A percentile compares a stretch with the other conserved stretches of the same genome.
phyloP scores from a whole-genome alignment of 2,888 invertebrate genomes.

The Ptilodon capucinus region DNA sequence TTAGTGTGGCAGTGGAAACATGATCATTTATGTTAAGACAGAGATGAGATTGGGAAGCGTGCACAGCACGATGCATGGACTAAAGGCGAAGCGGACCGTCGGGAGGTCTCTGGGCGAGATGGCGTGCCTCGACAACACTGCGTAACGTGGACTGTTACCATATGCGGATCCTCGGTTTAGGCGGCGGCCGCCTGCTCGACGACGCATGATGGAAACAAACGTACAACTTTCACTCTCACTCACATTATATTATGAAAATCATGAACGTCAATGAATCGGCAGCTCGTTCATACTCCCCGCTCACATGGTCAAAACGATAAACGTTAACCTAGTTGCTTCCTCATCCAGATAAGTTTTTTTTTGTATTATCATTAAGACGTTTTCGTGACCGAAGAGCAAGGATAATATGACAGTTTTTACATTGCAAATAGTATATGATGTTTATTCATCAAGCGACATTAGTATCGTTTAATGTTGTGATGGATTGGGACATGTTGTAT shows the following conservation, averaged over 20 bases:
- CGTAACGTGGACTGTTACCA: conserved; percentile 85
- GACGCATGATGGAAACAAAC: conserved; percentile 82
- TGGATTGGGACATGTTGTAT: neutral
- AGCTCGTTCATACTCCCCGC: conserved; percentile 18
- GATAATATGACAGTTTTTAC: conserved; percentile 8
- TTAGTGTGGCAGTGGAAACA: conserved; percentile 31
- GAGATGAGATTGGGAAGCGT: conserved; percentile 67
- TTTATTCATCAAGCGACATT: conserved; percentile 4
- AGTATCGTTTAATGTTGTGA: neutral
- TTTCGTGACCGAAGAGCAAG: conserved; percentile 24
- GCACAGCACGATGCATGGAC: conserved; percentile 75
- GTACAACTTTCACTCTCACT: conserved; percentile 56
- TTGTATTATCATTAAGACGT: conserved; percentile 22
- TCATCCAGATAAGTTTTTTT: neutral
- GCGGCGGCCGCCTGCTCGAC: conserved; percentile 89
- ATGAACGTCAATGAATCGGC: conserved; percentile 18
- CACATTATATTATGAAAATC: conserved; percentile 35
- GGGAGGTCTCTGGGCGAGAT: conserved; percentile 58
- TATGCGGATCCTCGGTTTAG: conserved; percentile 95
- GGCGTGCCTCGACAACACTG: conserved; percentile 64
- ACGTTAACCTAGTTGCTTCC: neutral
- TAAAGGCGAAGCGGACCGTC: conserved; percentile 70
- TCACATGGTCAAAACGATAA: conserved; percentile 21
- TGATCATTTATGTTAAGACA: conserved; percentile 35
- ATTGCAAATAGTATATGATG: conserved; percentile 9